Evolutionary conservation across 2,797 vertebrate genomes (phyloP).

Genomic region (Takifugu rubripes): DNA sequence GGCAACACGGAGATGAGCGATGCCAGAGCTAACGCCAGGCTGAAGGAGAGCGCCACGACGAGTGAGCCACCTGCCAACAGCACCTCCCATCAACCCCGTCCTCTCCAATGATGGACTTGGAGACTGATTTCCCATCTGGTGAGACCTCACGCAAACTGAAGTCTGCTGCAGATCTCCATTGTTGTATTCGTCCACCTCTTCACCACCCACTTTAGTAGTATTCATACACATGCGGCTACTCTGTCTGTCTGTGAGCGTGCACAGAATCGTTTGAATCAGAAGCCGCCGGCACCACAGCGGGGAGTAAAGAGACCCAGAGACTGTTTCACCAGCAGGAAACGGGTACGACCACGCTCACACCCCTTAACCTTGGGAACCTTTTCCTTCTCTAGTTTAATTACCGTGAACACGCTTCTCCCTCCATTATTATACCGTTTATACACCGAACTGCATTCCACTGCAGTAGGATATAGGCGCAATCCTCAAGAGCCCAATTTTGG

Average conservation of each 20-base stretch:
- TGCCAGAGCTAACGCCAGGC: not conserved
- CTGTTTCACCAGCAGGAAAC: constrained; percentile 40
- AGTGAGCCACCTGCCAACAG: constrained; percentile 44
- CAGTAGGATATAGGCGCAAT: too few relatives aligned
- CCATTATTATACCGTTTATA: too few relatives aligned
- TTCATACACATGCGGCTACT: not conserved
- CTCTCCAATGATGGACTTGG: constrained; percentile 83
- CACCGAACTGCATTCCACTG: too few relatives aligned
- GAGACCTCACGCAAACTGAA: constrained; percentile 24
- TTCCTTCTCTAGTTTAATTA: not conserved
- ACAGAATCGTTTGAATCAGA: constrained; percentile 33
- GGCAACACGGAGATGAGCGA: constrained; percentile 6
- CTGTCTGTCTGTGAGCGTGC: constrained; percentile 11
- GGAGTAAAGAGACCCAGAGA: constrained; percentile 66
- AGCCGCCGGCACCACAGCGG: constrained; percentile 27
- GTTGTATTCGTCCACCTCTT: not conserved
- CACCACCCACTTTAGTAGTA: too few relatives aligned
- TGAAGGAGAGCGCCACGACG: constrained; percentile 4
- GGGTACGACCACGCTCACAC: constrained; percentile 35
- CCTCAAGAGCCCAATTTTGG: too few relatives aligned
- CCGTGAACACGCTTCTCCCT: not conserved
- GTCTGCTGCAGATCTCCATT: not conserved
- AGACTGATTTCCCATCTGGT: constrained; percentile 89
- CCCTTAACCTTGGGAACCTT: not conserved
- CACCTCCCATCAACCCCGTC: constrained; percentile 31